Evolutionary conservation across 2,113 vertebrate genomes (phyloP).

Genomic region (Passer montanus): DNA sequence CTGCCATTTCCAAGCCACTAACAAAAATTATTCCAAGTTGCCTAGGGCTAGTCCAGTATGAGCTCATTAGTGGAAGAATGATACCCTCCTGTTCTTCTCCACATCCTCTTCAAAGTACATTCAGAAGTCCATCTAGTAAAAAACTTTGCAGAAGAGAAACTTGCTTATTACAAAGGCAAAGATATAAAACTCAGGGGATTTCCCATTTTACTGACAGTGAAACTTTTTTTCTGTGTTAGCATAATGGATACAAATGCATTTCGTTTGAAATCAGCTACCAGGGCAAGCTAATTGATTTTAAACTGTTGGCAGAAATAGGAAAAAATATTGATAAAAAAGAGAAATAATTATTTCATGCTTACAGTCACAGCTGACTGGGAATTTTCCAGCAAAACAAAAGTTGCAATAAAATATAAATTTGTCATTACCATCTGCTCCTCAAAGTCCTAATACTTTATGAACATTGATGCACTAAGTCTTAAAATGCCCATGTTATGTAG

Average conservation of each 20-base stretch:
- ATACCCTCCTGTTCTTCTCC: background rate
- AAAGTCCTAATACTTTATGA: background rate
- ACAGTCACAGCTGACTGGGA: background rate
- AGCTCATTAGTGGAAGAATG: background rate
- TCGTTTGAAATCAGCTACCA: background rate
- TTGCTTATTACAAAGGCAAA: background rate
- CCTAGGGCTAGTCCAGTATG: background rate
- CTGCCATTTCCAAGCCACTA: background rate
- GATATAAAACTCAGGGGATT: background rate
- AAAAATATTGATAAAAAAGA: background rate
- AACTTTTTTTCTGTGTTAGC: background rate
- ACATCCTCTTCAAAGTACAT: background rate
- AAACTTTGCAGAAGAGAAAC: background rate
- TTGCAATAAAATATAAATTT: background rate
- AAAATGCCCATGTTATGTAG: background rate
- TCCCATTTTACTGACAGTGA: background rate
- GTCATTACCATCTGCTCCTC: constrained; percentile 8
- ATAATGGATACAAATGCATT: background rate
- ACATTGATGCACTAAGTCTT: background rate
- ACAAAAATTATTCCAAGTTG: background rate
- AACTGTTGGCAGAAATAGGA: background rate
- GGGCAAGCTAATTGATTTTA: background rate
- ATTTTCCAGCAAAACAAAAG: background rate
- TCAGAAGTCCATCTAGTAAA: background rate
- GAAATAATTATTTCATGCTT: constrained; percentile 15